Evolutionary conservation across 2,113 vertebrate species (phyloP).

Genomic region (Pygoscelis antarcticus): DNA sequence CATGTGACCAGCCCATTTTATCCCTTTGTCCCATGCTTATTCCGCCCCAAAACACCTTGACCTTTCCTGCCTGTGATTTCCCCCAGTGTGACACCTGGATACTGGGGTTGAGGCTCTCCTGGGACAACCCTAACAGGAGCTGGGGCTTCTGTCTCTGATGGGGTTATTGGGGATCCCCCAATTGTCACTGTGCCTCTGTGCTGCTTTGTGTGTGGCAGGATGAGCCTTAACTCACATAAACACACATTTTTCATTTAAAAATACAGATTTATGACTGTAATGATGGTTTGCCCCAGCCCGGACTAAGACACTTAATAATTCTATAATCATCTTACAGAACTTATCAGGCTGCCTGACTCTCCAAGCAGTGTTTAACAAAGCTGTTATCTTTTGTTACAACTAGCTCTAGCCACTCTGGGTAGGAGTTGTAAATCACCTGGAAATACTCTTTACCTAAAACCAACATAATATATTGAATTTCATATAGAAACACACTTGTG

Average conservation of each 20-base stretch:
- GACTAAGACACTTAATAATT: background rate
- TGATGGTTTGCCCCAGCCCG: background rate
- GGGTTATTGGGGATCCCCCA: fast-evolving
- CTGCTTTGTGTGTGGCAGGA: background rate
- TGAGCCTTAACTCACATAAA: background rate
- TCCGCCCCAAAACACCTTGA: background rate
- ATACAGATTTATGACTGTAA: background rate
- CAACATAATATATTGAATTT: background rate
- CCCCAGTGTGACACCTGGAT: background rate
- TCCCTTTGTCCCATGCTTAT: background rate
- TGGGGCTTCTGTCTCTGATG: background rate
- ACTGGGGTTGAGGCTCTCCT: background rate
- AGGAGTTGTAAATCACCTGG: background rate
- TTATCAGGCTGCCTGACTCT: background rate
- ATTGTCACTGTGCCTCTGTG: background rate
- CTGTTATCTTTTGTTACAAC: background rate
- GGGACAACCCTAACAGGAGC: background rate
- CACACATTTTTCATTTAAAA: background rate
- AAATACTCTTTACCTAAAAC: background rate
- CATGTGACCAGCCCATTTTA: background rate
- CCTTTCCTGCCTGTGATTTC: background rate
- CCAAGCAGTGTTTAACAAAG: background rate
- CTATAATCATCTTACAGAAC: background rate
- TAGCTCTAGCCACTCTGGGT: background rate
- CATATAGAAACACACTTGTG: background rate